Evolutionary conservation across 2,113 vertebrate genomes (phyloP).

Genomic region (Eleginops maclovinus): DNA sequence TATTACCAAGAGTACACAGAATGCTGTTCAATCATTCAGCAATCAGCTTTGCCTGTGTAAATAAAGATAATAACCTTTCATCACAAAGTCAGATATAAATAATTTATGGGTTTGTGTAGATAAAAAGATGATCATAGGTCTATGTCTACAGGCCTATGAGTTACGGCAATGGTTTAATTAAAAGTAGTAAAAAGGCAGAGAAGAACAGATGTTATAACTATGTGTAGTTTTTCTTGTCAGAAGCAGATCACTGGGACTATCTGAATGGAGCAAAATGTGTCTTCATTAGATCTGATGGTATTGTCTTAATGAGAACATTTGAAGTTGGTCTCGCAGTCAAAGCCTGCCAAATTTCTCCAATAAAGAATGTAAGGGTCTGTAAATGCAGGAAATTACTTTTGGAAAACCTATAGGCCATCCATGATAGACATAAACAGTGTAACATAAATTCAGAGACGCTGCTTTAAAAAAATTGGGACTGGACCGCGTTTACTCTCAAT

Average conservation of each 20-base stretch:
- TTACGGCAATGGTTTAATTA: not conserved
- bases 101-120: not conserved
- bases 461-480: conserved; percentile 21
- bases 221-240: not conserved
- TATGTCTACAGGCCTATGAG: not conserved
- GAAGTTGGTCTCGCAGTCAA: not conserved
- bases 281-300: not conserved
- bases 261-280: conserved; percentile 5
- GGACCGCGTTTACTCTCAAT: conserved; percentile 6
- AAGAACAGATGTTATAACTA: not conserved
- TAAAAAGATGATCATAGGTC: conserved; percentile 15
- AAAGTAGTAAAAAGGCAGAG: conserved; percentile 6
- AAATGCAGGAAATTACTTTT: conserved; percentile 6
- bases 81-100: not conserved
- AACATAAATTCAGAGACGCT: conserved; percentile 18
- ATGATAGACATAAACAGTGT: not conserved
- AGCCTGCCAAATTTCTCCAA: conserved; percentile 32
- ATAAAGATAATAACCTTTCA: conserved; percentile 35
- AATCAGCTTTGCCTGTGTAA: conserved; percentile 9
- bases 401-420: conserved; percentile 6
- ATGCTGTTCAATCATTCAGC: conserved; percentile 15
- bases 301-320: conserved; percentile 33
- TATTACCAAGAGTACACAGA: conserved; percentile 1
- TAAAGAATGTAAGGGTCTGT: conserved; percentile 4
- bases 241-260: conserved; percentile 3